Percentiles rank a stretch among this genome's conserved stretches.
phyloP scores from a whole-genome alignment of 2,888 invertebrate genomes.

The Esperia sulphurella region DNA sequence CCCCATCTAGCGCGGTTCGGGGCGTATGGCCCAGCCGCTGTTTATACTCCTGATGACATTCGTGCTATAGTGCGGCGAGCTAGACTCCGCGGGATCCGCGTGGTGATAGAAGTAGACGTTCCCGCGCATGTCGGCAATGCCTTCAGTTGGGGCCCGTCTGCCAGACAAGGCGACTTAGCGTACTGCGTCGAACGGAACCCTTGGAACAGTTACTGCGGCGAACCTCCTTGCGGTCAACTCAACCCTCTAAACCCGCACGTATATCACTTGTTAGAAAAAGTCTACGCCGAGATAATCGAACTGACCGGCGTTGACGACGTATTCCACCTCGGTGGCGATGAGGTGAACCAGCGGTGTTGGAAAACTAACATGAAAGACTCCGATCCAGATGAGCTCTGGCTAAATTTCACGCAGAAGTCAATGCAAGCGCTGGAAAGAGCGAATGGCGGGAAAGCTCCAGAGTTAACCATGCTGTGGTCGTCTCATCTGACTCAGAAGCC shows the following conservation, averaged over 20 bases:
- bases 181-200: constrained; percentile 90
- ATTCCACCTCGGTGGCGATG: constrained; percentile 90
- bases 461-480: constrained; percentile 85
- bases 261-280: constrained; percentile 84
- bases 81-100: constrained; percentile 88
- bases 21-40: constrained; percentile 89
- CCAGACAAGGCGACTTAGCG: constrained; percentile 87
- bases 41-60: constrained; percentile 85
- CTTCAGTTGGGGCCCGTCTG: constrained; percentile 90
- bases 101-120: constrained; percentile 93
- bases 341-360: constrained; percentile 91
- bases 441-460: constrained; percentile 77
- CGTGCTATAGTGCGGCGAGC: constrained; percentile 87
- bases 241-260: constrained; percentile 90
- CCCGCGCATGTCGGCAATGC: constrained; percentile 94
- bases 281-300: constrained; percentile 87
- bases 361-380: constrained; percentile 84
- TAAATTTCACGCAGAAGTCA: constrained; percentile 85
- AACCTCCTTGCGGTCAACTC: constrained; percentile 92
- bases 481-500: constrained; percentile 86
- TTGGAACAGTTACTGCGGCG: constrained; percentile 89
- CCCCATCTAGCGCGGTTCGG: constrained; percentile 91
- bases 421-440: constrained; percentile 80
- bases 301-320: constrained; percentile 87
- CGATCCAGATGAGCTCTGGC: constrained; percentile 88